A percentile compares a stretch with the other conserved stretches of the same genome.
These are phyloP conservation scores for Pseudochirops corinnae DNA, from an alignment of 2,797 vertebrate species.

Conservation along the genomic window DNA sequence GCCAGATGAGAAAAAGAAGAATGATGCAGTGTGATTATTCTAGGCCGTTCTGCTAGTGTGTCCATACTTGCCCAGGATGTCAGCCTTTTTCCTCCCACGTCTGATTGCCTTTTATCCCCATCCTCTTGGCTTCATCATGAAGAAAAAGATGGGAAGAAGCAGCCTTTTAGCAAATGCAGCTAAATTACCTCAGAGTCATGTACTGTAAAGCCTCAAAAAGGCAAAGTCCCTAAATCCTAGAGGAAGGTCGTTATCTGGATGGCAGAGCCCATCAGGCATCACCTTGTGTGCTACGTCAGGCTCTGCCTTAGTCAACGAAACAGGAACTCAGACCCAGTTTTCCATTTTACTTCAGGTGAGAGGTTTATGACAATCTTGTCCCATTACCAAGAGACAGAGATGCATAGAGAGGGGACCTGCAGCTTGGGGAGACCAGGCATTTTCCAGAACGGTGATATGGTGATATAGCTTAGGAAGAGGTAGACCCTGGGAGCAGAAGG, in stretches of 20 bases:
- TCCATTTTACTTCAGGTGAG: background rate
- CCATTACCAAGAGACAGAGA: background rate
- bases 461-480: background rate
- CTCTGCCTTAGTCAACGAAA: background rate
- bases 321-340: background rate
- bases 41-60: background rate
- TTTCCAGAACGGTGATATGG: background rate
- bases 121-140: background rate
- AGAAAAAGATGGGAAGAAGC: background rate
- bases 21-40: background rate
- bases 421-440: background rate
- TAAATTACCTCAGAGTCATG: background rate
- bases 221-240: background rate
- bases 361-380: background rate
- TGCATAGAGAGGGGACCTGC: background rate
- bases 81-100: background rate
- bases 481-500: background rate
- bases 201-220: background rate
- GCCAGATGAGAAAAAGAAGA: background rate
- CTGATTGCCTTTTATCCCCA: background rate
- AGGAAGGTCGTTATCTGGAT: background rate
- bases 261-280: background rate
- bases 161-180: background rate
- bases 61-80: background rate
- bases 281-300: background rate